These are phyloP conservation scores for Amphiduros pacificus DNA, from an alignment of 2,888 invertebrate genomes.

Conservation along the genomic window DNA sequence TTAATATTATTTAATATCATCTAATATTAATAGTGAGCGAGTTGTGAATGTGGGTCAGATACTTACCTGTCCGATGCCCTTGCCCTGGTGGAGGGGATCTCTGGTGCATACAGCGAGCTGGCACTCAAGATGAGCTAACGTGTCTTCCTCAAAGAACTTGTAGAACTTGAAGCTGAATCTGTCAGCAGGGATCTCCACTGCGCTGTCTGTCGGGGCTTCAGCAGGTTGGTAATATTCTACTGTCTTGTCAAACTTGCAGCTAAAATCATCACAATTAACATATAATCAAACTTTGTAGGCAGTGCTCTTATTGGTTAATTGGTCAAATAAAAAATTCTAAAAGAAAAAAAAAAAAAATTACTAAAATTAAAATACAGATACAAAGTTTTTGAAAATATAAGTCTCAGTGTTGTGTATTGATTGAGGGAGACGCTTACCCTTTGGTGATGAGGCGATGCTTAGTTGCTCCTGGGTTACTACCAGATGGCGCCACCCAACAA, in stretches of 20 bases:
- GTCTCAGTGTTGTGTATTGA: neutral
- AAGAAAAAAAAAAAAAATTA: neutral
- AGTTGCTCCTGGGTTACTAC: neutral
- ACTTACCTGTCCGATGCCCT: conserved; percentile 1
- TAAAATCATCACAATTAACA: no score
- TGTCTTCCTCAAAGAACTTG: neutral
- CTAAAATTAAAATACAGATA: neutral
- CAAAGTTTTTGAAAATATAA: neutral
- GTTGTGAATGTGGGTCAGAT: neutral
- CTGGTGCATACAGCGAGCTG: conserved; percentile 1
- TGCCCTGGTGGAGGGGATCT: neutral
- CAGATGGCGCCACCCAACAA: conserved; percentile 4
- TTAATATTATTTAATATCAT: no score
- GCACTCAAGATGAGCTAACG: neutral
- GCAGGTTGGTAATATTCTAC: no score
- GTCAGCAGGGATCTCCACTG: neutral
- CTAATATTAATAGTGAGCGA: neutral
- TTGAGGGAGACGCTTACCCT: conserved; percentile 5
- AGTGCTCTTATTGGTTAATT: no score
- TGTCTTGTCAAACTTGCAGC: no score
- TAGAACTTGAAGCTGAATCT: conserved; percentile 4
- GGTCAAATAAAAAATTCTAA: no score
- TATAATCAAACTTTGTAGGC: no score
- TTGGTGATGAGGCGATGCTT: neutral
- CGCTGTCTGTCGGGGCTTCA: no score